Base-by-base conservation (phyloP, 2,888 invertebrate genomes). In the Synanthedon formicaeformis region DNA sequence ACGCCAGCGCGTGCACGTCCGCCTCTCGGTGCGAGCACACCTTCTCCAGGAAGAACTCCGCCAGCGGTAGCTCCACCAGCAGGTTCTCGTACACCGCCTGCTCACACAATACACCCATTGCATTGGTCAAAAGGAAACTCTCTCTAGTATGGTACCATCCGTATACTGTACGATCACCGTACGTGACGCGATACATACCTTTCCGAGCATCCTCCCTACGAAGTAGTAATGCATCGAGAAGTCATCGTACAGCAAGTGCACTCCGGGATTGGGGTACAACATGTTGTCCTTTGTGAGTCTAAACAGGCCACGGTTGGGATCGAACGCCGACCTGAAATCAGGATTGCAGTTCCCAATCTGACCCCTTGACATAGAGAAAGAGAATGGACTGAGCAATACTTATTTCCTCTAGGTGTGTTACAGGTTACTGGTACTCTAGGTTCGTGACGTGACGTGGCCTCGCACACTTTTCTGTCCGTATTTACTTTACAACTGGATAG, bases 301-400 rank as follows among this genome's bases (percentile, higher is more conserved):
- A 74, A 98, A 98, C 73, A 99, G 93, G 0, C 99, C 99, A 53
- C 98, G 89, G 76, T 98, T 98, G 0, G 99, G 98, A 86, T 99
- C 98, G 72, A 98, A 98, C 1, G 96, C 95, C 0, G 97, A 96
- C 60, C 88, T 87, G 66, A 11, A 69, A 73, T 14, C 2, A 10
- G 34, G 34, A 34, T 34, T 34, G 34, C 27, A 34, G 27, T 8
- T 34, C 8, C 27, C 8, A 34, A 34, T 34, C 8, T 34, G 27
- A 34, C 27, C 27, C 4, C 4, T 1, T 23, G 23, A 23, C 23
- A 18, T 18, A 23, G 23, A 23, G 23, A 16, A 16, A 2, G 16
- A 16, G 16, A 23, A 23, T 5, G 23, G 23, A 23, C 23, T 23
- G 23, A 23, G 23, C 23, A 23, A 23, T 4, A 23, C 4, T 3